These are phyloP conservation scores for Dryobates pubescens DNA, from an alignment of 2,797 vertebrate species.

Conservation along the genomic window DNA sequence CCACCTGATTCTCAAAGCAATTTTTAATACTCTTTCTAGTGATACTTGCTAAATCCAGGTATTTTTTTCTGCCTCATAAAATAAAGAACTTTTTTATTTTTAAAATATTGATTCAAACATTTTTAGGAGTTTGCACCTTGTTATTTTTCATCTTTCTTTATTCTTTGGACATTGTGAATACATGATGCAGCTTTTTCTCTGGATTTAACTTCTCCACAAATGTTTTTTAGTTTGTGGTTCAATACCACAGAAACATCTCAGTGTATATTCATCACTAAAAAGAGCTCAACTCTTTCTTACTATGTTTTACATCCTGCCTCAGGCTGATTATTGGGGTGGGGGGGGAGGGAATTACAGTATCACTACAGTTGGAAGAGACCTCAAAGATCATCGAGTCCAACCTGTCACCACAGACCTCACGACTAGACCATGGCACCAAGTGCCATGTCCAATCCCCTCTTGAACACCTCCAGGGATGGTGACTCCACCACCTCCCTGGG, in stretches of 20 bases:
- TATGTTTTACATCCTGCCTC: constrained; percentile 13
- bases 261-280: not conserved
- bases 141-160: not conserved
- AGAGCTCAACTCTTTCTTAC: not conserved
- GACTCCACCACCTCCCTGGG: too few relatives aligned
- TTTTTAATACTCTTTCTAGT: not conserved
- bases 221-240: not conserved
- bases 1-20: not conserved
- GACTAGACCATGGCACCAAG: too few relatives aligned
- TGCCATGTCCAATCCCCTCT: too few relatives aligned
- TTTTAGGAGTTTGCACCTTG: not conserved
- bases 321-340: not conserved
- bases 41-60: not conserved
- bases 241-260: not conserved
- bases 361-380: too few relatives aligned
- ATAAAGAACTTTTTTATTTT: not conserved
- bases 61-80: not conserved
- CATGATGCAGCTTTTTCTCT: not conserved
- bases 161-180: not conserved
- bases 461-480: too few relatives aligned
- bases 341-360: not conserved
- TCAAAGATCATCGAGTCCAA: too few relatives aligned
- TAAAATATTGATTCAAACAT: not conserved
- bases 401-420: too few relatives aligned
- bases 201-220: not conserved